Conservation (phyloP, 1,140 invertebrate species). For the Helicoverpa armigera region DNA sequence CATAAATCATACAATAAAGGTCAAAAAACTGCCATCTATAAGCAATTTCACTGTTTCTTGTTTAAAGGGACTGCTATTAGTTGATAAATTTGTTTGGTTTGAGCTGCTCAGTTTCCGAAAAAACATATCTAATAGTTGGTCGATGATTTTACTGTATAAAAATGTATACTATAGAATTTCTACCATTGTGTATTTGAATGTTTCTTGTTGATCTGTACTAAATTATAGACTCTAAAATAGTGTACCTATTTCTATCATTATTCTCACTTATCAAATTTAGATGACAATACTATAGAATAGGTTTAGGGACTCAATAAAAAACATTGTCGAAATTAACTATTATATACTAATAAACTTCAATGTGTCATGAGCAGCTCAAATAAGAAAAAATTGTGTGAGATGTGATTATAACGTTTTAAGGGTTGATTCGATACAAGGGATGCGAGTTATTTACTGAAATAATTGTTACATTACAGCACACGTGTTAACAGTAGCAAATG, state of each 20-base stretch:
- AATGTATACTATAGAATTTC: too few species aligned
- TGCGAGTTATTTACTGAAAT: background rate
- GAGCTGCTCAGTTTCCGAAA: constrained; percentile 9
- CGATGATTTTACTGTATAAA: background rate
- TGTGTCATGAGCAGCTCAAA: constrained; percentile 22
- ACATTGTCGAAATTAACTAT: background rate
- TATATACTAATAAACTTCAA: background rate
- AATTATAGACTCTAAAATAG: too few species aligned
- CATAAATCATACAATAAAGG: too few species aligned
- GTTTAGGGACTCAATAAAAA: background rate
- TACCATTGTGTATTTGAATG: too few species aligned
- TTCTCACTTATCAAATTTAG: too few species aligned
- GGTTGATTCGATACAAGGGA: constrained; percentile 5
- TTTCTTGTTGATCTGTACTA: too few species aligned
- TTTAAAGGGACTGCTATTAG: background rate
- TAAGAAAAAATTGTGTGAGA: background rate
- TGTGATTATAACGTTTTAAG: background rate
- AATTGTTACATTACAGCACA: background rate
- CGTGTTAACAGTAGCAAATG: background rate
- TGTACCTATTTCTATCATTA: too few species aligned
- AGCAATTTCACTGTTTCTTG: too few species aligned
- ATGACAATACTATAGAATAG: too few species aligned
- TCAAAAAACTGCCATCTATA: too few species aligned
- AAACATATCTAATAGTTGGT: constrained; percentile 5
- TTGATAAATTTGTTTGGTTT: constrained; percentile 29